Evolutionary conservation across 2,888 invertebrate genomes (phyloP).

Genomic region (Ophion obscuratus): DNA sequence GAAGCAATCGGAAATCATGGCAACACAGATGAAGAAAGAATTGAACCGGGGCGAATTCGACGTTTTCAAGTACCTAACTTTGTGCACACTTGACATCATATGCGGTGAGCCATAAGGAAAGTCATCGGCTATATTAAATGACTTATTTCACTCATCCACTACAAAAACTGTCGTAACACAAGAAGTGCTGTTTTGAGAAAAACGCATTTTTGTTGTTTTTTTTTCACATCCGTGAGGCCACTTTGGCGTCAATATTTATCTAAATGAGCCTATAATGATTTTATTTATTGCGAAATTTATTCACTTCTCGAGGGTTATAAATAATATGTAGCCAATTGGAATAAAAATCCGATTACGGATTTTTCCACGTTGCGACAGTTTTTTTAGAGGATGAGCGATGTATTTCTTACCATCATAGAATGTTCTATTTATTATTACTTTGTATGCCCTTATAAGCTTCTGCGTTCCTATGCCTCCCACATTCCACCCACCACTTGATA

Average conservation of each 20-base stretch:
- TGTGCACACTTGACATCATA: slow-evolving; percentile 74
- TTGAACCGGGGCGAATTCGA: slow-evolving; percentile 72
- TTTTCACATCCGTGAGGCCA: neutral
- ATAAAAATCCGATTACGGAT: neutral
- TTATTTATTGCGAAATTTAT: neutral
- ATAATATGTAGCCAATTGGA: too few relatives aligned
- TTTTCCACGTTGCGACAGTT: neutral
- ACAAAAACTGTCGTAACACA: too few relatives aligned
- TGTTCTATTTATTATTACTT: neutral
- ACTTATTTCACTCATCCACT: neutral
- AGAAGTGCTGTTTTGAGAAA: too few relatives aligned
- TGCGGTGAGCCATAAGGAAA: slow-evolving; percentile 69
- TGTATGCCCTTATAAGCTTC: too few relatives aligned
- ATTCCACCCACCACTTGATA: neutral
- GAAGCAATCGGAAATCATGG: slow-evolving; percentile 70
- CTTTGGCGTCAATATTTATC: too few relatives aligned
- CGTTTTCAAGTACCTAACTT: slow-evolving; percentile 71
- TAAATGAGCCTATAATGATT: too few relatives aligned
- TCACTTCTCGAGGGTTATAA: neutral
- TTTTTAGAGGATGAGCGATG: neutral
- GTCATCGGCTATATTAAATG: neutral
- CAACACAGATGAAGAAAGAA: slow-evolving; percentile 70
- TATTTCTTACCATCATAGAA: neutral
- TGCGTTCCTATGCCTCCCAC: neutral
- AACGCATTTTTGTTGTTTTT: neutral